Base-by-base conservation (phyloP, 1,140 invertebrate genomes). In the Plutomurus gul region DNA sequence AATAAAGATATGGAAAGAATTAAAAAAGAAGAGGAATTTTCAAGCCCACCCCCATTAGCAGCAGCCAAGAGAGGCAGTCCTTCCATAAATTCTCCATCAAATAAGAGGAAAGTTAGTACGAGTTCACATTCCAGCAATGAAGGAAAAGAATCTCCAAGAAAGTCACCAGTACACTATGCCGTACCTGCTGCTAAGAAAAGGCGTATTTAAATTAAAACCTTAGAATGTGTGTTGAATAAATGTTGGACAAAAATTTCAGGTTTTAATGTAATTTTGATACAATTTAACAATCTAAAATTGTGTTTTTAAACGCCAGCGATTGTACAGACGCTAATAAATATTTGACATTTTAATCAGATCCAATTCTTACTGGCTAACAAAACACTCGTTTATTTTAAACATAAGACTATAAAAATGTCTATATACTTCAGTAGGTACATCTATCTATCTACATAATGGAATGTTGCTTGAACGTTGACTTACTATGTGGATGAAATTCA, bases 401-500 rank as follows among this genome's bases (percentile, higher is more conserved):
- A 51, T 51, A 51, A 51, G 25, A 51, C 20, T 51, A 51, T 22
- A n/a, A 51, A 51, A 51, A 22, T 51, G 18, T 20, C 43, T 47
- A 47, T 46, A 11, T 18, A 20, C 20, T n/a, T 46, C n/a, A 13
- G 5, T 47, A n/a, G n/a, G n/a, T n/a, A n/a, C n/a, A n/a, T 47
- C 43, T 47, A 47, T 47, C 43, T 47, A 47, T 6, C 43, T n/a
- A 8, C 20, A 47, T 47, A 22, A 51, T 51, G 47, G 47, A 51
- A 51, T 51, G 47, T 51, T n/a, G n/a, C n/a, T 22, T 51, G 20
- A 51, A 47, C 43, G 10, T 51, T 51, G 47, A 51, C 47, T n/a
- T n/a, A n/a, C n/a, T n/a, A n/a, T n/a, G n/a, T 51, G 47, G 47
- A 51, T 51, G 47, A 51, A 51, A 51, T 51, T 51, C 47, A 51